Evolutionary conservation across 1,140 invertebrate genomes (phyloP).

Genomic region (Drosophila parabipectinata): DNA sequence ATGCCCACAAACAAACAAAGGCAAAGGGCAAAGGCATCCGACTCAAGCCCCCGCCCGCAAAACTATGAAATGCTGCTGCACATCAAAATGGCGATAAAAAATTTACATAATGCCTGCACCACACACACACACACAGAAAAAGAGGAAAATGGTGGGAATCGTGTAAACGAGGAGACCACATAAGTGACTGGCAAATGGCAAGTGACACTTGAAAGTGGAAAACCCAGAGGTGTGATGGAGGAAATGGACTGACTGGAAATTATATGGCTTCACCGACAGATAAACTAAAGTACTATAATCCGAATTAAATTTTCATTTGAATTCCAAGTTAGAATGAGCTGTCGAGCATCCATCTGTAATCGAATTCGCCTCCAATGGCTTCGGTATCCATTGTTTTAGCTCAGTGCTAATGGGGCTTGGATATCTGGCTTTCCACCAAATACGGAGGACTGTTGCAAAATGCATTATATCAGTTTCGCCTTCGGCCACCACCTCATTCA

Average conservation of each 20-base stretch:
- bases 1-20: constrained; percentile 47
- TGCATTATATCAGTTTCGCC: constrained; percentile 49
- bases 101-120: constrained; percentile 39
- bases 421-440: constrained; percentile 8
- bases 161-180: constrained; percentile 9
- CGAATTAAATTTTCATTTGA: neutral
- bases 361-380: constrained; percentile 17
- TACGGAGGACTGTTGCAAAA: constrained; percentile 29
- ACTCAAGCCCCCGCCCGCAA: constrained; percentile 26
- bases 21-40: constrained; percentile 24
- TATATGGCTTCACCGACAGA: neutral
- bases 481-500: neutral
- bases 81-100: constrained; percentile 52
- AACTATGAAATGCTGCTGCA: constrained; percentile 24
- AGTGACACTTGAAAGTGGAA: constrained; percentile 30
- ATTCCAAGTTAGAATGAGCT: neutral
- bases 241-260: constrained; percentile 4
- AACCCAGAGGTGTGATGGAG: constrained; percentile 6
- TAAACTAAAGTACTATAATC: neutral
- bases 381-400: constrained; percentile 8
- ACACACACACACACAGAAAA: neutral
- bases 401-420: constrained; percentile 21
- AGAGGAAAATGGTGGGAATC: constrained; percentile 29
- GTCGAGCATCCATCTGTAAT: constrained; percentile 3
- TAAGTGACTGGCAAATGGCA: constrained; percentile 47